Percentiles rank a stretch among this genome's conserved stretches.
phyloP scores from a whole-genome alignment of 2,113 vertebrate genomes.

The Pagrus major region DNA sequence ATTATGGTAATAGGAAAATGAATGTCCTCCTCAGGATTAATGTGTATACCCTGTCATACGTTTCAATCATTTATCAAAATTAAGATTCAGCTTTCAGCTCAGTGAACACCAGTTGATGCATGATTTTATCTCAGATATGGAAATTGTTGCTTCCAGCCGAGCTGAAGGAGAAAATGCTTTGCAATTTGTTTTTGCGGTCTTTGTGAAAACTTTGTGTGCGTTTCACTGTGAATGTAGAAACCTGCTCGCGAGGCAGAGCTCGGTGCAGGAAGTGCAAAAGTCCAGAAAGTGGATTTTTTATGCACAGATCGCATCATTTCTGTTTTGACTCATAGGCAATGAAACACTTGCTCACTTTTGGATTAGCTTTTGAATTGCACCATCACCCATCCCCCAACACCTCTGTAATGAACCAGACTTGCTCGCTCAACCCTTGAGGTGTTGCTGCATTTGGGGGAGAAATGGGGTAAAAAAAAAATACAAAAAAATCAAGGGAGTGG shows the following conservation, averaged over 20 bases:
- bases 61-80: constrained; percentile 86
- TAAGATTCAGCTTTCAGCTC: constrained; percentile 73
- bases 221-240: constrained; percentile 1
- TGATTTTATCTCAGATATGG: constrained; percentile 62
- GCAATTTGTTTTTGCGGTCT: not conserved
- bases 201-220: constrained; percentile 25
- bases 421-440: constrained; percentile 73
- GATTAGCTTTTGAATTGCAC: constrained; percentile 68
- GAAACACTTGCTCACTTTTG: constrained; percentile 69
- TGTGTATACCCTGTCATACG: constrained; percentile 83
- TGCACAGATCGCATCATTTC: constrained; percentile 36
- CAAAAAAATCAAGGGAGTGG: constrained; percentile 55
- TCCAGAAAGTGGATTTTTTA: constrained; percentile 14
- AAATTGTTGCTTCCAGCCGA: constrained; percentile 60
- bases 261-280: not conserved
- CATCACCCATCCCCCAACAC: constrained; percentile 68
- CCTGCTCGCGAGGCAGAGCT: not conserved
- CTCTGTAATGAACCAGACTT: constrained; percentile 71
- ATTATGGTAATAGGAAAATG: constrained; percentile 86
- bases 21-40: constrained; percentile 84
- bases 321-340: constrained; percentile 56
- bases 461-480: too few relatives aligned
- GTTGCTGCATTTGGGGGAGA: constrained; percentile 66
- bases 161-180: constrained; percentile 28
- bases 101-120: constrained; percentile 60